phyloP scores from a whole-genome alignment of 2,888 invertebrate genomes.

The Chrysotoxum bicinctum region DNA sequence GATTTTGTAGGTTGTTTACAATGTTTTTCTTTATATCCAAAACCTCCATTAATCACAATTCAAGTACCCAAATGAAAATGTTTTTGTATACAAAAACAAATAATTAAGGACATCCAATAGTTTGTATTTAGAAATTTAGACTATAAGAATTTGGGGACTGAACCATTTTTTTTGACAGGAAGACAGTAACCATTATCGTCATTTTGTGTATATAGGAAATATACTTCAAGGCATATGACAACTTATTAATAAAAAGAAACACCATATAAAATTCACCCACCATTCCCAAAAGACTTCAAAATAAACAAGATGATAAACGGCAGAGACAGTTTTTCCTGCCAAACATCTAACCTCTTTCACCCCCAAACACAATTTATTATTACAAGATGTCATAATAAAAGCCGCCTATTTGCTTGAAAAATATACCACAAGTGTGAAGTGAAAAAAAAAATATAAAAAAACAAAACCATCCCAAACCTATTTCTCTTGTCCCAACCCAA shows the following conservation, averaged over 20 bases:
- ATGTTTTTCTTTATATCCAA: too few species aligned
- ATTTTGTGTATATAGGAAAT: background rate
- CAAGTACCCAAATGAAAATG: too few species aligned
- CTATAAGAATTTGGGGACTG: background rate
- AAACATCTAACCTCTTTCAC: constrained; percentile 18
- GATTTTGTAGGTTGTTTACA: too few species aligned
- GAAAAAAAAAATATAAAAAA: background rate
- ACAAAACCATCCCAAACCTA: constrained; percentile 13
- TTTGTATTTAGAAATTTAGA: too few species aligned
- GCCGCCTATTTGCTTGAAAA: constrained; percentile 29
- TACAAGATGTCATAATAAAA: constrained; percentile 36
- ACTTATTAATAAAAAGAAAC: background rate
- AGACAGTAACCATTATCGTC: background rate
- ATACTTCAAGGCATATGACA: background rate
- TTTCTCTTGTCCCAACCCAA: constrained; percentile 34
- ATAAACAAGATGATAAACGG: constrained; percentile 14
- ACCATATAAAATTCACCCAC: background rate
- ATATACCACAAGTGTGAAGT: constrained; percentile 45
- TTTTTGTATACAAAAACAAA: too few species aligned
- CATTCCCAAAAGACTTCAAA: background rate
- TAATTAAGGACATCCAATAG: too few species aligned
- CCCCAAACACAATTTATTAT: constrained; percentile 31
- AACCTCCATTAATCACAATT: too few species aligned
- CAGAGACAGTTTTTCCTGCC: background rate
- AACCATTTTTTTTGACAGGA: background rate